Evolutionary conservation across 1,140 invertebrate genomes (phyloP).

Genomic region (Sogatella furcifera): DNA sequence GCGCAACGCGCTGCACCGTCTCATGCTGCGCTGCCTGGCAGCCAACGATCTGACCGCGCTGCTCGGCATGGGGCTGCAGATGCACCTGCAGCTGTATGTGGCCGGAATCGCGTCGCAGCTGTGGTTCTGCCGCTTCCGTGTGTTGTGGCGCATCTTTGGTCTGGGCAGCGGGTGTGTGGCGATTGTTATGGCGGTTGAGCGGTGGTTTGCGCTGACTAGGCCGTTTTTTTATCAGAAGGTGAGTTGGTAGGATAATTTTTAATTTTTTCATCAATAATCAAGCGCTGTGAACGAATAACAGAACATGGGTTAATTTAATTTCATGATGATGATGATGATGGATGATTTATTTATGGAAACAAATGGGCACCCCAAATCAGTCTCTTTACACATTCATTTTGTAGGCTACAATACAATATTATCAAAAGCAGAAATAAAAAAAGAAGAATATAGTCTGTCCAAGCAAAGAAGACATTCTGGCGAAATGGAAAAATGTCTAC

Average conservation of each 20-base stretch:
- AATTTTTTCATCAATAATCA: too few species aligned
- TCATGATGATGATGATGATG: too few species aligned
- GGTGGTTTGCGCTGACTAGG: conserved; percentile 71
- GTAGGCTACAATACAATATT: too few species aligned
- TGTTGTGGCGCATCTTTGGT: conserved; percentile 68
- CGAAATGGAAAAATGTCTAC: too few species aligned
- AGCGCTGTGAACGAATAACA: too few species aligned
- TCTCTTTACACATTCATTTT: too few species aligned
- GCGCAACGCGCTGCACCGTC: conserved; percentile 62
- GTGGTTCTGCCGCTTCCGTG: conserved; percentile 51
- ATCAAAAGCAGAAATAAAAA: too few species aligned
- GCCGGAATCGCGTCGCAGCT: conserved; percentile 27
- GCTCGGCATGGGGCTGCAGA: conserved; percentile 39
- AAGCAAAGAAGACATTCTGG: too few species aligned
- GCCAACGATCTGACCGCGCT: conserved; percentile 66
- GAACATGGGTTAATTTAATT: too few species aligned
- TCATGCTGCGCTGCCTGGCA: conserved; percentile 66
- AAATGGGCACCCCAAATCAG: too few species aligned
- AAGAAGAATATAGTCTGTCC: too few species aligned
- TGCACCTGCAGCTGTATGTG: conserved; percentile 44
- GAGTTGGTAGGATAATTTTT: conserved; percentile 22
- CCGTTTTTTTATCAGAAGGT: conserved; percentile 87
- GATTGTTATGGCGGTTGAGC: conserved; percentile 74
- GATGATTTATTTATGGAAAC: too few species aligned
- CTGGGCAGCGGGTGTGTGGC: conserved; percentile 77